Conservation (phyloP, 2,888 invertebrate species). For the Cylloceria caligata region DNA sequence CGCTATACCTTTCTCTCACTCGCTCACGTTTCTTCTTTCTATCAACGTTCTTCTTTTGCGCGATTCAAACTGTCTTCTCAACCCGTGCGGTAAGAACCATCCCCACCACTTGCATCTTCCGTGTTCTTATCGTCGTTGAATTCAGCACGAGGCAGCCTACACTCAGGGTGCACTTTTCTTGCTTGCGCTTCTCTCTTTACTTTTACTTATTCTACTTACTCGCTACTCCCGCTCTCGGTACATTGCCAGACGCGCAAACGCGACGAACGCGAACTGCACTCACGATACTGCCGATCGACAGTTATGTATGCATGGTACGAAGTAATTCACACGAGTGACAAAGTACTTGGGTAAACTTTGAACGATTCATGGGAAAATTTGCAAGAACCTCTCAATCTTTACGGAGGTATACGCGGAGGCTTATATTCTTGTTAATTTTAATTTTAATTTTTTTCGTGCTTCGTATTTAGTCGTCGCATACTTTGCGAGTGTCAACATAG, state of each 20-base stretch:
- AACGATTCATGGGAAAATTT: slow-evolving; percentile 16
- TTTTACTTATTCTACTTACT: slow-evolving; percentile 4
- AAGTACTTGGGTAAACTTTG: slow-evolving; percentile 18
- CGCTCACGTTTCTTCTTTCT: slow-evolving; percentile 66
- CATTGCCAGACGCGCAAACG: not conserved
- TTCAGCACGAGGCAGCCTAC: not conserved
- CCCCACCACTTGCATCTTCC: slow-evolving; percentile 12
- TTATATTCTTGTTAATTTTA: no score
- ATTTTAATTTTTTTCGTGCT: not conserved
- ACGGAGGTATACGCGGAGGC: no score
- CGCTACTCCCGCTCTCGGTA: no score
- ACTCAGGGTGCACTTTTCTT: not conserved
- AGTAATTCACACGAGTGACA: slow-evolving; percentile 1
- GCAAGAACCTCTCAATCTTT: not conserved
- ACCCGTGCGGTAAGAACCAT: not conserved
- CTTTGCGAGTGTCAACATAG: not conserved
- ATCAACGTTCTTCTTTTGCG: slow-evolving; percentile 43
- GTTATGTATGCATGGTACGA: not conserved
- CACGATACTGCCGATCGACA: not conserved
- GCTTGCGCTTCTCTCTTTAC: not conserved
- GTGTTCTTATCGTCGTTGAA: slow-evolving; percentile 7
- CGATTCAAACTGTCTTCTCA: slow-evolving; percentile 8
- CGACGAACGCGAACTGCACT: not conserved
- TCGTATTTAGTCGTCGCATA: slow-evolving; percentile 9
- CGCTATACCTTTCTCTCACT: slow-evolving; percentile 65